phyloP scores from a whole-genome alignment of 1,140 invertebrate species.

The Conopomorpha cramerella region DNA sequence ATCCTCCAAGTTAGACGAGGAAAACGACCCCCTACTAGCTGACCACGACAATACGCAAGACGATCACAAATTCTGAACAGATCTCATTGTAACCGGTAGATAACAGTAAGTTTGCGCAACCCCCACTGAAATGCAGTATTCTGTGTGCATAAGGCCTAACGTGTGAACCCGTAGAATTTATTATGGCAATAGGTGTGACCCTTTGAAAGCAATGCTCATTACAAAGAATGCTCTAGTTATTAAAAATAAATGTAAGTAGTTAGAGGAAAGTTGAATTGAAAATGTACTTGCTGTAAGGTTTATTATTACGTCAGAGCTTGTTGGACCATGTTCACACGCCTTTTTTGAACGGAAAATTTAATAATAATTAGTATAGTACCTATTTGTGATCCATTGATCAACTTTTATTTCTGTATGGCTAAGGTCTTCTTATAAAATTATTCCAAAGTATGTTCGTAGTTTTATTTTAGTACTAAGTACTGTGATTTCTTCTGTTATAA shows the following conservation, averaged over 20 bases:
- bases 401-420: no score
- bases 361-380: no score
- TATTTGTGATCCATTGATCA: no score
- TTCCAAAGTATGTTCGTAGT: no score
- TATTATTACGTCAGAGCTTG: constrained; percentile 35
- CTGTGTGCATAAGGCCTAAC: neutral
- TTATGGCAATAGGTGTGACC: neutral
- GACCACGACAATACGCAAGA: constrained; percentile 61
- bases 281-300: constrained; percentile 20
- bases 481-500: no score
- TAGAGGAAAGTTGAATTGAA: constrained; percentile 47
- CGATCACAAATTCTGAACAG: constrained; percentile 42
- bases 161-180: neutral
- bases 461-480: no score
- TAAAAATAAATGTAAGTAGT: constrained; percentile 11
- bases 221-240: neutral
- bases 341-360: no score
- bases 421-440: no score
- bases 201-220: neutral
- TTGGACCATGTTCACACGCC: constrained; percentile 54
- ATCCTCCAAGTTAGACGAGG: constrained; percentile 59
- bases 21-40: constrained; percentile 63
- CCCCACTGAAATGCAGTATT: neutral
- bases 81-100: no score
- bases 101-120: no score